phyloP scores from a whole-genome alignment of 1,140 invertebrate species.

The Drosophila grimshawi region DNA sequence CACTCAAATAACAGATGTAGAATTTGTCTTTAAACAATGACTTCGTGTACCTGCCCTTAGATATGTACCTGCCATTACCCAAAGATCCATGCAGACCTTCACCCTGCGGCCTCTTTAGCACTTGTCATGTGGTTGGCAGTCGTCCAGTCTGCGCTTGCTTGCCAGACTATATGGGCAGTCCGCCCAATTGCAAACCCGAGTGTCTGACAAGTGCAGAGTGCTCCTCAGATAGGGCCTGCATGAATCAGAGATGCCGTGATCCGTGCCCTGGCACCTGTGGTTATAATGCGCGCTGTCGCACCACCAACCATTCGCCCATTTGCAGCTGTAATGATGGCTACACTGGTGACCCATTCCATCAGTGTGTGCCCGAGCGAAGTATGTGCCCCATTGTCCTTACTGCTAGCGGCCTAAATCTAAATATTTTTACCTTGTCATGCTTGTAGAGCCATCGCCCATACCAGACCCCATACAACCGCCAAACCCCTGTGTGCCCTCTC shows the following conservation, averaged over 20 bases:
- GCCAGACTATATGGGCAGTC: conserved; percentile 90
- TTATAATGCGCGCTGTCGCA: conserved; percentile 92
- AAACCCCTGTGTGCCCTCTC: conserved; percentile 87
- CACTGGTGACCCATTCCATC: conserved; percentile 91
- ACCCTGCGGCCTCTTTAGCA: conserved; percentile 92
- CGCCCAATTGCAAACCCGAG: conserved; percentile 92
- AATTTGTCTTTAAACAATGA: conserved; percentile 37
- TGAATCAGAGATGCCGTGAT: conserved; percentile 91
- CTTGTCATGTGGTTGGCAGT: conserved; percentile 89
- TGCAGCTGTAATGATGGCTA: conserved; percentile 91
- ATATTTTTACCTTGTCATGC: conserved; percentile 9
- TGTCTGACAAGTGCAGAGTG: conserved; percentile 93
- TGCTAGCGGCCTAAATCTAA: conserved; percentile 16
- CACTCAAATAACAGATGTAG: background rate
- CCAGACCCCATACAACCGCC: conserved; percentile 73
- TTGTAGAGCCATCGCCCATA: conserved; percentile 62
- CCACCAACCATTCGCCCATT: conserved; percentile 93
- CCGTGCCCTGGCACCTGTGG: conserved; percentile 93
- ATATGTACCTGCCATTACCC: conserved; percentile 86
- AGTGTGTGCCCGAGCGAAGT: conserved; percentile 79
- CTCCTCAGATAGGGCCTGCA: conserved; percentile 90
- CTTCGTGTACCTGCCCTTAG: conserved; percentile 73
- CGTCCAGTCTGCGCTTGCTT: conserved; percentile 93
- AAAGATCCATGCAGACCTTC: conserved; percentile 91
- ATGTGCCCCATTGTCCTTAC: conserved; percentile 39